Evolutionary conservation across 2,888 invertebrate genomes (phyloP).

Genomic region (Liopterus haemorrhoidalis): DNA sequence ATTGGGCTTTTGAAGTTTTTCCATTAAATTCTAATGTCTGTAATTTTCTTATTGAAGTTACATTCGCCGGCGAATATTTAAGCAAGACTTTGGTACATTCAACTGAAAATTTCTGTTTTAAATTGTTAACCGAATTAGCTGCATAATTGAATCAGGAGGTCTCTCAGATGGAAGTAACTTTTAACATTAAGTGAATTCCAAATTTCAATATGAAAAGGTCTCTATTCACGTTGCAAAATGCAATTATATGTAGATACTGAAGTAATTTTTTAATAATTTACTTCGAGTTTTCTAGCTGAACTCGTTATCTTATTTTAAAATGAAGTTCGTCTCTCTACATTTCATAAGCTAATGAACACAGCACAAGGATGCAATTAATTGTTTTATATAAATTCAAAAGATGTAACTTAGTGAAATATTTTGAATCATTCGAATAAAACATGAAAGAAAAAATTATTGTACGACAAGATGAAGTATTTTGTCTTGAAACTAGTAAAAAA

Average conservation of each 20-base stretch:
- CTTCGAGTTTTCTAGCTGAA: no score
- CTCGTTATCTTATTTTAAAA: no score
- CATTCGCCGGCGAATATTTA: constrained; percentile 21
- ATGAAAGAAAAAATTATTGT: no score
- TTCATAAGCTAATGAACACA: no score
- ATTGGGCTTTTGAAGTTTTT: constrained; percentile 24
- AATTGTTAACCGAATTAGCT: constrained; percentile 24
- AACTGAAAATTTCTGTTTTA: constrained; percentile 23
- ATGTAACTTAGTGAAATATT: no score
- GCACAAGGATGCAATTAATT: no score
- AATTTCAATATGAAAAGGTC: constrained; percentile 24
- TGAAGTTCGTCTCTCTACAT: no score
- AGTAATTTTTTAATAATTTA: no score
- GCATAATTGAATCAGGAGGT: constrained; percentile 22
- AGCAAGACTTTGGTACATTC: constrained; percentile 22
- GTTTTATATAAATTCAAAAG: no score
- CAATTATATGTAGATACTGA: constrained; percentile 23
- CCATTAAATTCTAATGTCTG: constrained; percentile 25
- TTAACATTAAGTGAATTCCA: constrained; percentile 24
- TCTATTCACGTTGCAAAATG: constrained; percentile 15
- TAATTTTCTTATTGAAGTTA: constrained; percentile 25
- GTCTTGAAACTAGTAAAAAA: no score
- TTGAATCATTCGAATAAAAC: no score
- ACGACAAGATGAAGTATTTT: no score
- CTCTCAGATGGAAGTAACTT: constrained; percentile 23